Base-by-base conservation (phyloP, 2,113 vertebrate genomes). In the Alectura lathami region DNA sequence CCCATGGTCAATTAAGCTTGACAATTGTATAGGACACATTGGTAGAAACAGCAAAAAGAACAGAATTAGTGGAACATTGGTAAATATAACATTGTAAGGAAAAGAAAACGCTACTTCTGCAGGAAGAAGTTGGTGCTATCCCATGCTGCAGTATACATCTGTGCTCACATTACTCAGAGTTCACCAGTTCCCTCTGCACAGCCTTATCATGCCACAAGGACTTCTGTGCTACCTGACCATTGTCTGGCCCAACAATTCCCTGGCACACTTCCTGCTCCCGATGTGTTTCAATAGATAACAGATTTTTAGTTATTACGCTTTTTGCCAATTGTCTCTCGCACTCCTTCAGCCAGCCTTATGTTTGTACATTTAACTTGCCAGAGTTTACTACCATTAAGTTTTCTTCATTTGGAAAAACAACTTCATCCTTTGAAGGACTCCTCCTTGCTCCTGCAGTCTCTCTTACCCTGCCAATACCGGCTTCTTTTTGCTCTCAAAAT, bases 401-500 rank as follows among this genome's bases (percentile, higher is more conserved):
- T 94, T 89, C 38, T 75, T 93, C 51, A 70, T 54, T 32, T 75
- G 74, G 90, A 87, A 56, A 67, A n/a, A n/a, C 74, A 15, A 53
- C 6, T 59, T 68, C 53, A 85, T 38, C 34, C 50, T 87, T 47
- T 59, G 56, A 82, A 89, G 56, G 34, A 20, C 45, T 22, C 6
- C 27, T 67, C 62, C 85, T 72, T 76, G 47, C 34, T 94, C 62
- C 42, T 62, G 51, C 32, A 59, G 4, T 63, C 43, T 72, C 45
- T 48, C 45, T 40, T 50, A 69, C n/a, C 30, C 66, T 72, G 62
- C 42, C 67, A 77, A 16, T 11, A 6, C 11, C 54, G 82, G 9
- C 20, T 88, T 84, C 73, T 91, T 83, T 79, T 89, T 85, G 64
- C 38, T n/a, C 50, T 69, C 83, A 83, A 51, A 34, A 68, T 88